Base-by-base conservation (phyloP, 37 sponge, comb jelly and placozoan genomes). In the Aplysina aerophoba region DNA sequence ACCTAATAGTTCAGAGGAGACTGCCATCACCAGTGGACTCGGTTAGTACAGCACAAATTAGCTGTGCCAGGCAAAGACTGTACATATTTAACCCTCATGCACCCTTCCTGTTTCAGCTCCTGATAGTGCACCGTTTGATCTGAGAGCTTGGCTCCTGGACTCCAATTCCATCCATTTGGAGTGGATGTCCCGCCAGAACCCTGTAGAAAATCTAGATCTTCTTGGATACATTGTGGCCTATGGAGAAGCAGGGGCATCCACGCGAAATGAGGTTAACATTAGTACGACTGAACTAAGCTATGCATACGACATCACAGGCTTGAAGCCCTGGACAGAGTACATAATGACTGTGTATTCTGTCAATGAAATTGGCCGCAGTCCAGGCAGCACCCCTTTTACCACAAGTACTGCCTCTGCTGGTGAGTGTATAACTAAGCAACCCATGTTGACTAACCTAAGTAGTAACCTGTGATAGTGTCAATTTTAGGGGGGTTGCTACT, bases 21-120 rank as follows among this genome's bases (percentile, higher is more conserved):
- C 54, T 14, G 53, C 24, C 20, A 24, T 75, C 53, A 75, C 78
- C 78, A 75, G 78, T 75, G 78, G 78, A 16, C 78, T 41, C 39
- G 54, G 78, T 75, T 40, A 27, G 63, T 22, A 14, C 12, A 62
- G 25, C 27, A 11, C 27, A 62, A 6, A 62, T 27, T 62, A 3
- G 11, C 63, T 44, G 50, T 44, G 50, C 50, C 50, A 44, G 50
- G 8, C 6, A 44, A 44, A 8, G 50, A n/a, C 64, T 62, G 28
- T 30, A 69, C 34, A 35, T 8, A 31, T 31, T 11, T 35, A n/a
- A n/a, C n/a, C n/a, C n/a, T n/a, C n/a, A 3, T 44, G 50, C 50
- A 44, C 3, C 50, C 6, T 44, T 44, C 3, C 50, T 44, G 6
- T 44, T 44, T 44, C 50, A 75, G 78, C 78, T 41, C 78, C 78